phyloP scores from a whole-genome alignment of 2,797 vertebrate genomes.

The Masticophis lateralis region DNA sequence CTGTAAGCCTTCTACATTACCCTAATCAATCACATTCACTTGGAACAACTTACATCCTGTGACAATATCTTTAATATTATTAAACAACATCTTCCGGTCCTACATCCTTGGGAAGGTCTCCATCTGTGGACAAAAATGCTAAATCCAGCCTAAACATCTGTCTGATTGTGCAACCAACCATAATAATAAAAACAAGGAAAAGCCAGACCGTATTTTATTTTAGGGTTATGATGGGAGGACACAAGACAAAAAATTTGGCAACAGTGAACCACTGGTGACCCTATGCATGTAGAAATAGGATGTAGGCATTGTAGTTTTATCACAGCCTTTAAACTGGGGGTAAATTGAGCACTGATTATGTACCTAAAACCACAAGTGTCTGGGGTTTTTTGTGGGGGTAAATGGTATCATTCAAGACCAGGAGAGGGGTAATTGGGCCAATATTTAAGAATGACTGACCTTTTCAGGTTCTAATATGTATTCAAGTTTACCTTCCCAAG shows the following conservation, averaged over 20 bases:
- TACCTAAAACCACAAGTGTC: not conserved
- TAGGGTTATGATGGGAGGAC: not conserved
- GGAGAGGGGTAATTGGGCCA: not conserved
- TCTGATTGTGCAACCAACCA: not conserved
- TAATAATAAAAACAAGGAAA: not conserved
- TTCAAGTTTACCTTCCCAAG: not conserved
- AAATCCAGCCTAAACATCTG: not conserved
- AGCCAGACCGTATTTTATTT: not conserved
- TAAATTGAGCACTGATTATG: not conserved
- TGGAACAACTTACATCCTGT: not conserved
- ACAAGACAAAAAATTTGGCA: not conserved
- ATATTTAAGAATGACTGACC: not conserved
- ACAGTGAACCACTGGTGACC: not conserved
- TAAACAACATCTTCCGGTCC: not conserved
- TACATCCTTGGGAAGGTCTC: not conserved
- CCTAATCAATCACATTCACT: not conserved
- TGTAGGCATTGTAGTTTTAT: not conserved
- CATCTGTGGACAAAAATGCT: not conserved
- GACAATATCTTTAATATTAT: not conserved
- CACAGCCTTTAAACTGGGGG: not conserved
- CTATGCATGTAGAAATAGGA: not conserved
- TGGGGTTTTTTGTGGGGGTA: not conserved
- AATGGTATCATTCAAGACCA: not conserved
- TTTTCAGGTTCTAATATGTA: not conserved
- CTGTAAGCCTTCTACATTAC: not conserved